Percentiles rank a stretch among this genome's conserved stretches.
Conservation (phyloP, 2,888 invertebrate genomes). For the Heliconius ethilla region DNA sequence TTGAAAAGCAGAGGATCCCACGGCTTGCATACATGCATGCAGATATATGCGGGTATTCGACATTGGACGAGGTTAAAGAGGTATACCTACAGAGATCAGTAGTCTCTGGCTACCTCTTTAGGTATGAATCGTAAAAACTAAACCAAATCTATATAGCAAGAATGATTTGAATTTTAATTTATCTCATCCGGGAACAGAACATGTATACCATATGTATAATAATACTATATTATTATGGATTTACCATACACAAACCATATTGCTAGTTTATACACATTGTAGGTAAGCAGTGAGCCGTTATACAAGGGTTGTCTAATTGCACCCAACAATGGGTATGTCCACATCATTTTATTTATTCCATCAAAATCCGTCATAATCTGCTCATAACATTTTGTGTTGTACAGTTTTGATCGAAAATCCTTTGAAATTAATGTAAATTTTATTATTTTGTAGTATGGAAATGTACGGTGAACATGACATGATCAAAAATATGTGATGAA, state of each 20-base stretch:
- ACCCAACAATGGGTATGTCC: slow-evolving; percentile 35
- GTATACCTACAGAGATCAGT: no score
- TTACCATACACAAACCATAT: slow-evolving; percentile 13
- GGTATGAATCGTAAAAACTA: not conserved
- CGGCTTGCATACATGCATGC: no score
- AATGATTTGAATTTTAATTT: not conserved
- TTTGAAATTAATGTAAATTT: not conserved
- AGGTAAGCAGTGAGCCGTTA: slow-evolving; percentile 25
- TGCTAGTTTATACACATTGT: slow-evolving; percentile 6
- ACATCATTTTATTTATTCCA: slow-evolving; percentile 38
- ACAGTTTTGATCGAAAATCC: slow-evolving; percentile 42
- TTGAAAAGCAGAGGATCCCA: no score
- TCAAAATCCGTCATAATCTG: slow-evolving; percentile 43
- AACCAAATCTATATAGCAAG: not conserved
- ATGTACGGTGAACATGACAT: not conserved
- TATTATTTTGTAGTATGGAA: not conserved
- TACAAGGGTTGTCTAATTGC: slow-evolving; percentile 38
- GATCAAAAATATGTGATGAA: no score
- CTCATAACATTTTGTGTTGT: slow-evolving; percentile 41
- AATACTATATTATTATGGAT: slow-evolving; percentile 14
- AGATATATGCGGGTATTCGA: no score
- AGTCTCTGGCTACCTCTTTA: not conserved
- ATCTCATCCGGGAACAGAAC: not conserved
- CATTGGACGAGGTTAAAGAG: no score
- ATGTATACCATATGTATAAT: not conserved